Conservation (phyloP, 2,113 vertebrate genomes). For the Ictalurus punctatus region DNA sequence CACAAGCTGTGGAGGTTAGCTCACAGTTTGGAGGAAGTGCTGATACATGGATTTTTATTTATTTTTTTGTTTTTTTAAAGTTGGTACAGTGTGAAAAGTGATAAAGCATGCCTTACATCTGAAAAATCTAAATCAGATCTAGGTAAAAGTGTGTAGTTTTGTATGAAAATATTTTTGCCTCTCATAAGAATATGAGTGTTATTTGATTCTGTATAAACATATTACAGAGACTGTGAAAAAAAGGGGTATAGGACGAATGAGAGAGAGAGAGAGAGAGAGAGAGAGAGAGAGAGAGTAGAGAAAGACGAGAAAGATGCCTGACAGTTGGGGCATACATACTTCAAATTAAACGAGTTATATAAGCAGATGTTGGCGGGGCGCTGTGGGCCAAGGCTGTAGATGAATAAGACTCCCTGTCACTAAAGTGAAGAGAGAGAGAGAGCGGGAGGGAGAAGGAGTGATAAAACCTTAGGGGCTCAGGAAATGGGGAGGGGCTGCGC, state of each 20-base stretch:
- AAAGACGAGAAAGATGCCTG: constrained; percentile 57
- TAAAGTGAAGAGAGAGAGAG: constrained; percentile 56
- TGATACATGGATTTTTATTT: constrained; percentile 12
- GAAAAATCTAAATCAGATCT: constrained; percentile 6
- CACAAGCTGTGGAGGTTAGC: constrained; percentile 27
- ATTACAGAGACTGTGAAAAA: constrained; percentile 39
- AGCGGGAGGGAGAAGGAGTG: constrained; percentile 45
- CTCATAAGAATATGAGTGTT: constrained; percentile 49
- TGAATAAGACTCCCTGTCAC: constrained; percentile 61
- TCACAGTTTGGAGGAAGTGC: constrained; percentile 3
- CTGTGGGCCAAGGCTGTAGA: constrained; percentile 63
- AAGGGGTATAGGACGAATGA: constrained; percentile 51
- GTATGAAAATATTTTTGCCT: background rate
- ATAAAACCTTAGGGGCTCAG: constrained; percentile 51
- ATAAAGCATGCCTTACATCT: background rate
- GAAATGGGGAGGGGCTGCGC: constrained; percentile 45
- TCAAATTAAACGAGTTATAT: constrained; percentile 73
- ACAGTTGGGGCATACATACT: constrained; percentile 67
- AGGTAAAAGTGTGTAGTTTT: constrained; percentile 1
- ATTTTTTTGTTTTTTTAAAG: background rate
- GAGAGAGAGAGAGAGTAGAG: constrained; percentile 44
- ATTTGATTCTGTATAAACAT: constrained; percentile 63
- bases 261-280: constrained; percentile 39
- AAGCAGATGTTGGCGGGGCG: constrained; percentile 69
- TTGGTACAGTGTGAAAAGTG: background rate